phyloP scores from a whole-genome alignment of 2,797 vertebrate species.

The Spondyliosoma cantharus region DNA sequence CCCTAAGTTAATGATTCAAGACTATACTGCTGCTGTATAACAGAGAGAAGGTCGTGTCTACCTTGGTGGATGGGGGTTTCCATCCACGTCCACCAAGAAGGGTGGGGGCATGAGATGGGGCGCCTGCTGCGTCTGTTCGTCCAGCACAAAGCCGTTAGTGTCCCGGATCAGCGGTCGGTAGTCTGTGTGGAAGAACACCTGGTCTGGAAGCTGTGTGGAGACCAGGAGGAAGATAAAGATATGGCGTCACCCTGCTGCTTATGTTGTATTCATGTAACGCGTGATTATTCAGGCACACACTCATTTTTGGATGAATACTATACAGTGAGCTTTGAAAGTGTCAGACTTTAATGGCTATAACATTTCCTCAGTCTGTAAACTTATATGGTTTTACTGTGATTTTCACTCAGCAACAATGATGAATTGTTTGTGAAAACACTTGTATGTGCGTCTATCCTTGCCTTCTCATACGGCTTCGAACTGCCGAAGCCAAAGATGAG shows the following conservation, averaged over 20 bases:
- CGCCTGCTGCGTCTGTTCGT: slow-evolving; percentile 98
- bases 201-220: slow-evolving; percentile 92
- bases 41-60: slow-evolving; percentile 59
- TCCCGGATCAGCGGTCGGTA: slow-evolving; percentile 96
- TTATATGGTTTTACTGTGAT: background rate
- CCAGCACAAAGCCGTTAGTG: slow-evolving; percentile 94
- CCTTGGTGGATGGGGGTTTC: slow-evolving; percentile 95
- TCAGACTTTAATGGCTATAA: background rate
- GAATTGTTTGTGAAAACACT: background rate
- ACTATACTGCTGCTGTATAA: background rate
- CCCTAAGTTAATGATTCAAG: background rate
- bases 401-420: background rate
- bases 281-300: background rate
- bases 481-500: slow-evolving; percentile 96
- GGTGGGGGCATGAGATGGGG: slow-evolving; percentile 99
- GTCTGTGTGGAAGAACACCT: slow-evolving; percentile 99
- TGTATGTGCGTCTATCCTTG: slow-evolving; percentile 61
- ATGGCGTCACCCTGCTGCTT: background rate
- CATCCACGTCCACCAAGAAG: slow-evolving; percentile 97
- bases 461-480: slow-evolving; percentile 95
- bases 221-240: slow-evolving; percentile 8
- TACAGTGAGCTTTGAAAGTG: background rate
- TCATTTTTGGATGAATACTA: background rate
- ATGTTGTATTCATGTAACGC: background rate
- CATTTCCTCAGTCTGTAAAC: background rate